A percentile compares a stretch with the other conserved stretches of the same genome.
Conservation (phyloP, 2,888 invertebrate species). For the Xestia rhomboidea region DNA sequence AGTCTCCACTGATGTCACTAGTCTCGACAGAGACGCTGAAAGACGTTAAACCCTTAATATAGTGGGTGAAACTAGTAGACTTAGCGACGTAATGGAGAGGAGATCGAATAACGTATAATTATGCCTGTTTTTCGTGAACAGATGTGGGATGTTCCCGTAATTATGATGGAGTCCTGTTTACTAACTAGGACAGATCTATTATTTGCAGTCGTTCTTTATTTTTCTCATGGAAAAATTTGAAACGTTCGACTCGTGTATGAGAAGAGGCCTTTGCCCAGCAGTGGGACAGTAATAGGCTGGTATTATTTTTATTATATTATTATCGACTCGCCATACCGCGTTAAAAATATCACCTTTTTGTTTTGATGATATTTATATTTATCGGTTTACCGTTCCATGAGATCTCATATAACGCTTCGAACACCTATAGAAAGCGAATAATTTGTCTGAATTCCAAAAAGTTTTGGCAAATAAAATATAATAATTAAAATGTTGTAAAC, state of each 20-base stretch:
- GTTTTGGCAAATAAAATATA: not conserved
- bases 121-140: not conserved
- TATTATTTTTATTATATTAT: no score
- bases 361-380: not conserved
- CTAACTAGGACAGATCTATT: not conserved
- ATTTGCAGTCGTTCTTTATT: not conserved
- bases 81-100: not conserved
- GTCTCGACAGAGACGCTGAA: not conserved
- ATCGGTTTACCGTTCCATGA: not conserved
- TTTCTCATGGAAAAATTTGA: not conserved
- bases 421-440: not conserved
- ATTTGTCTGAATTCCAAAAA: not conserved
- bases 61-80: slow-evolving; percentile 11
- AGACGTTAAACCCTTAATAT: slow-evolving; percentile 27
- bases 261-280: no score
- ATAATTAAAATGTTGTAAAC: not conserved
- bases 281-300: no score
- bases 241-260: not conserved
- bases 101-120: not conserved
- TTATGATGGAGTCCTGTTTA: not conserved
- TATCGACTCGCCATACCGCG: not conserved
- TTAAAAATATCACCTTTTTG: not conserved
- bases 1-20: slow-evolving; percentile 17
- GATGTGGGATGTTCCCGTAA: not conserved
- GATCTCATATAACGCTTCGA: not conserved